phyloP scores from a whole-genome alignment of 2,113 vertebrate genomes.

The Phainopepla nitens region DNA sequence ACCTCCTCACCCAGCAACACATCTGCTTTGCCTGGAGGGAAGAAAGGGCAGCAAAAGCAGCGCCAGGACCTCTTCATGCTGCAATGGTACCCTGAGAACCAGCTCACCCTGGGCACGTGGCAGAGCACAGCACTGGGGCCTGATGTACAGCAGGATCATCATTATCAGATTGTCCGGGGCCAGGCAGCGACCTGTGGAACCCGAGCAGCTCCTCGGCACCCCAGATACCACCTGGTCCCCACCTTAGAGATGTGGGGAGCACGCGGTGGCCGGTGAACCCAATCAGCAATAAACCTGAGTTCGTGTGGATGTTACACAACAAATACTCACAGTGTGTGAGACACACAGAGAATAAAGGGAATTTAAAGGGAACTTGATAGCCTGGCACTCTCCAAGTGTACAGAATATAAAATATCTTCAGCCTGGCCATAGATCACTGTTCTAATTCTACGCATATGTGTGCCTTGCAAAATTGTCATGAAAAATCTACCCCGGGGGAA shows the following conservation, averaged over 20 bases:
- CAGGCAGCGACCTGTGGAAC: neutral
- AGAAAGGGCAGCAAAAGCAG: neutral
- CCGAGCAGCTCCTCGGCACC: neutral
- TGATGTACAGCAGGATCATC: neutral
- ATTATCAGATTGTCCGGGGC: neutral
- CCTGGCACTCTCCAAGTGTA: neutral
- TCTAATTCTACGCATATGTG: neutral
- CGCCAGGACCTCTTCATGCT: accelerated
- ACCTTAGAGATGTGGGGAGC: neutral
- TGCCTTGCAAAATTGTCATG: neutral
- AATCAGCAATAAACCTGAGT: neutral
- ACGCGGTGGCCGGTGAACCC: neutral
- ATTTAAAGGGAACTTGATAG: neutral
- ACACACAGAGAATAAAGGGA: neutral
- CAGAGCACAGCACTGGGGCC: neutral
- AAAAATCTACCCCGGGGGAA: neutral
- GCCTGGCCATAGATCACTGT: neutral
- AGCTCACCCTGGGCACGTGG: neutral
- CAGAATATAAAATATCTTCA: neutral
- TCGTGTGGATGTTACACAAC: neutral
- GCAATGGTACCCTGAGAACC: neutral
- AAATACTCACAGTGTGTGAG: neutral
- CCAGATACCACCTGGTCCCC: neutral
- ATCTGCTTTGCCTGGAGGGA: neutral
- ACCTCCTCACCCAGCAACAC: neutral